Percentiles rank a stretch among this genome's conserved stretches.
These are phyloP conservation scores for Scyliorhinus canicula DNA, from an alignment of 2,797 vertebrate genomes.

Conservation along the genomic window DNA sequence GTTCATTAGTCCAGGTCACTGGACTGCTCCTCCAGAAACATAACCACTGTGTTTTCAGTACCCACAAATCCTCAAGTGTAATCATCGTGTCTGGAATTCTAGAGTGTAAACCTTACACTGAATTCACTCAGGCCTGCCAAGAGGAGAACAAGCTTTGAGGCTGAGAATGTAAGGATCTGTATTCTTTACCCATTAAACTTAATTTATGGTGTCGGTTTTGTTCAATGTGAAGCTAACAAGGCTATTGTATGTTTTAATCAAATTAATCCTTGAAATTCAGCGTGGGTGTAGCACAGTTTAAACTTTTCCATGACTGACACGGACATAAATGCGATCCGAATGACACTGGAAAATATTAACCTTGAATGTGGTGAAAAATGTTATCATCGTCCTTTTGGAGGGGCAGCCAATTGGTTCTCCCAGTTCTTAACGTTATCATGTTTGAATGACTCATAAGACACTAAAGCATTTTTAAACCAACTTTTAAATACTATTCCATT, in stretches of 20 bases:
- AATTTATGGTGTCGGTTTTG: background rate
- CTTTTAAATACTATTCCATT: background rate
- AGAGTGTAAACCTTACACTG: background rate
- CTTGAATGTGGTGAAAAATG: constrained; percentile 29
- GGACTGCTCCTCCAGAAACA: background rate
- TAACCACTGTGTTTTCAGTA: background rate
- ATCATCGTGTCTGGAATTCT: background rate
- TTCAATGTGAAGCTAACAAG: constrained; percentile 23
- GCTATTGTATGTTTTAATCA: constrained; percentile 10
- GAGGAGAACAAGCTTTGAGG: background rate
- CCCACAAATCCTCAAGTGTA: background rate
- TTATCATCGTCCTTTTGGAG: constrained; percentile 14
- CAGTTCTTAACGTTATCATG: constrained; percentile 19
- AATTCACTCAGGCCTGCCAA: background rate
- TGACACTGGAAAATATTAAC: constrained; percentile 23
- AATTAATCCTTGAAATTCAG: constrained; percentile 33
- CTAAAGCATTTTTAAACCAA: background rate
- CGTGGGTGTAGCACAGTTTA: constrained; percentile 21
- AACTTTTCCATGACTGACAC: background rate
- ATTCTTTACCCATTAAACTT: constrained; percentile 27
- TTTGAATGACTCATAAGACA: constrained; percentile 30
- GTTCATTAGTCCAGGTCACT: background rate
- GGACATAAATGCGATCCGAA: background rate
- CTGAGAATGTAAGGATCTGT: background rate
- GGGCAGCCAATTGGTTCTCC: background rate